Base-by-base conservation (phyloP, 1,140 invertebrate genomes). In the Drosophila miranda region DNA sequence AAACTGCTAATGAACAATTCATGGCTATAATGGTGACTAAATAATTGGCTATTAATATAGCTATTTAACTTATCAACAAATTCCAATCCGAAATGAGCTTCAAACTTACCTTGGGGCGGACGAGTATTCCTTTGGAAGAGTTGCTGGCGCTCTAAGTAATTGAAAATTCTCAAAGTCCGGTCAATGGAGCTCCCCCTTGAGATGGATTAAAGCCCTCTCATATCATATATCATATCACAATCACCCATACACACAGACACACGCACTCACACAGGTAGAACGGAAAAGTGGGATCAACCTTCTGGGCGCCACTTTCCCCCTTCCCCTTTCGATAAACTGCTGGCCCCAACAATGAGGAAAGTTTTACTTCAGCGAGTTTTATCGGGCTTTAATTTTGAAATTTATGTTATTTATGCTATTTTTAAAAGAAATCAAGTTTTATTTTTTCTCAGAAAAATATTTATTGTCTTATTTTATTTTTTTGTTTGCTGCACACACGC, bases 21-120 rank as follows among this genome's bases (percentile, higher is more conserved):
- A 19, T 41, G 44, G 28, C 28, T 58, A 61, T 43, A 45, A 52
- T 63, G 61, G 74, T 80, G 53, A 75, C 44, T 64, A 28, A 51
- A 58, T 82, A 78, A 81, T 78, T 81, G 63, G 26, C 53, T 44
- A 66, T 67, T 62, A 74, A 70, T 63, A 70, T 43, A 54, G 42
- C 64, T 38, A 66, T 72, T 70, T 43, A 72, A 66, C 51, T 64
- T 76, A 74, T 80, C 67, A 54, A 54, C 63, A 34, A 52, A 66
- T 54, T 66, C 61, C 49, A 16, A 5, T 21, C 23, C 21, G 52
- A 56, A 28, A 48, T 28, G 60, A 55, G 21, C 54, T 67, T 23
- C 11, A 46, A 68, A 73, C 52, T 49, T 74, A 74, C 70, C 70
- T 74, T 57, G 43, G 42, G 52, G 19, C 42, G 19, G 21, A 11